Conservation (phyloP, 2,113 vertebrate genomes). For the Gambusia holbrooki region DNA sequence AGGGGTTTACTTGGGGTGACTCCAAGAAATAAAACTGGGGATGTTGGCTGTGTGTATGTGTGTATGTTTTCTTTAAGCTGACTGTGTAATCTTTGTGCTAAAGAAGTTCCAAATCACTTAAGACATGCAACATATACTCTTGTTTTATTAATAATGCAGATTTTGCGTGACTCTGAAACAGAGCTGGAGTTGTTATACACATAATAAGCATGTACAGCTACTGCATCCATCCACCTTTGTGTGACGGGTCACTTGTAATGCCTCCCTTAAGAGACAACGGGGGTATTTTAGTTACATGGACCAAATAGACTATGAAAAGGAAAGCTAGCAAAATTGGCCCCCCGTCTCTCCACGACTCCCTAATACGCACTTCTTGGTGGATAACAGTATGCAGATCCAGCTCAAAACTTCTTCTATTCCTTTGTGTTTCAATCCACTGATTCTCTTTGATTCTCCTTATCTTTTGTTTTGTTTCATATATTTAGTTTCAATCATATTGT, state of each 20-base stretch:
- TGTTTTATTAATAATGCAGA: constrained; percentile 52
- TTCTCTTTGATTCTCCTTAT: constrained; percentile 54
- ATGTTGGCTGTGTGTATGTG: background rate
- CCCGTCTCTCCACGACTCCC: background rate
- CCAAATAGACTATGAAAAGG: constrained; percentile 74
- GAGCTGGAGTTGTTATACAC: background rate
- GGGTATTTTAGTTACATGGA: constrained; percentile 63
- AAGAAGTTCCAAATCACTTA: constrained; percentile 45
- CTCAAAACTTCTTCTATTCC: constrained; percentile 46
- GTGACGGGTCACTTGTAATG: constrained; percentile 29
- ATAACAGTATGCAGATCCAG: constrained; percentile 50
- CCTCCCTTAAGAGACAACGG: constrained; percentile 25
- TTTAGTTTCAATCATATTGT: constrained; percentile 18
- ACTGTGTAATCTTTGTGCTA: constrained; percentile 14
- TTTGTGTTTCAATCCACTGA: constrained; percentile 61
- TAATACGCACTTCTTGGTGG: constrained; percentile 43
- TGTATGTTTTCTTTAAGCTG: background rate
- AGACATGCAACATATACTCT: constrained; percentile 21
- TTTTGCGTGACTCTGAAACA: constrained; percentile 29
- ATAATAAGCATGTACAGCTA: constrained; percentile 11
- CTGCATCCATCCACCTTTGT: constrained; percentile 8
- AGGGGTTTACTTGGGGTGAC: constrained; percentile 42
- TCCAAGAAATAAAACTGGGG: constrained; percentile 44
- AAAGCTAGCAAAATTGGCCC: constrained; percentile 67
- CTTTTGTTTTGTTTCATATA: constrained; percentile 49